Conservation (phyloP, 2,113 vertebrate genomes). For the Pungitius pungitius region DNA sequence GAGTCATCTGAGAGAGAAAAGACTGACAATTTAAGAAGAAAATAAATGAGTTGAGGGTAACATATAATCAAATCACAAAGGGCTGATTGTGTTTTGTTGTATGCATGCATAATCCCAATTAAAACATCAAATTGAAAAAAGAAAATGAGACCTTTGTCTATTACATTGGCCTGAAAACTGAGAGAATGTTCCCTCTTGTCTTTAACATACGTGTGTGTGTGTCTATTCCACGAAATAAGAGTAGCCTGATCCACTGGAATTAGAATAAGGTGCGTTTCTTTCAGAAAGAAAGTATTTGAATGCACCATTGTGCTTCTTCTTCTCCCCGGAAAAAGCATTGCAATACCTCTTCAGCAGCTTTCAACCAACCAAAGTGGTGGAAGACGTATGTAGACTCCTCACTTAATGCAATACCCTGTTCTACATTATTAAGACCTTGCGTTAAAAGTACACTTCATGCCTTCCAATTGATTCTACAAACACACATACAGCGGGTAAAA, state of each 20-base stretch:
- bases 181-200: not conserved
- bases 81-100: not conserved
- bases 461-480: not conserved
- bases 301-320: not conserved
- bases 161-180: not conserved
- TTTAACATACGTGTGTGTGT: not conserved
- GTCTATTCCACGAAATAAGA: not conserved
- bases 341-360: not conserved
- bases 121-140: not conserved
- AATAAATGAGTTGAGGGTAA: constrained; percentile 1
- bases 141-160: not conserved
- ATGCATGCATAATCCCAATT: not conserved
- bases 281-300: not conserved
- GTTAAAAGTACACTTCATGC: not conserved
- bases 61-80: constrained; percentile 16
- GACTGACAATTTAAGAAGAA: constrained; percentile 1
- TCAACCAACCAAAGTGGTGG: not conserved
- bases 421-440: not conserved
- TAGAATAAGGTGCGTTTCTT: not conserved
- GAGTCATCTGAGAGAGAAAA: constrained; percentile 21
- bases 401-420: not conserved
- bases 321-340: not conserved
- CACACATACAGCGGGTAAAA: too few relatives aligned
- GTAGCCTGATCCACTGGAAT: not conserved
- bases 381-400: not conserved